These are phyloP conservation scores for Doryteuthis pealeii DNA, from an alignment of 1,140 invertebrate species.

Conservation along the genomic window DNA sequence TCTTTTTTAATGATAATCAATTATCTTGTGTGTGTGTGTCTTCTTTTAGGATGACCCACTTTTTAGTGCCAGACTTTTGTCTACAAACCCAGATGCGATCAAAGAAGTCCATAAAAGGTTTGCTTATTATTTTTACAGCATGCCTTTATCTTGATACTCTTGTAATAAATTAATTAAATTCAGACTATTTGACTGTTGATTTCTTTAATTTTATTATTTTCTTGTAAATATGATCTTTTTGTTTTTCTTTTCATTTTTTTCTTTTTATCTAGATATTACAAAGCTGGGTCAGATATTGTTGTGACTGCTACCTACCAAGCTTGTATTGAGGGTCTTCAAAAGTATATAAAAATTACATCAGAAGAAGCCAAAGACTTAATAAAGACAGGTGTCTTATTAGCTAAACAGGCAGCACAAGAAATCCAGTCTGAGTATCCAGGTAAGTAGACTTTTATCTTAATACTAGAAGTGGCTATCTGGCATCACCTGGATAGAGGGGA, in stretches of 20 bases:
- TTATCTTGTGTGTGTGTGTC: no score
- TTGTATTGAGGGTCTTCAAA: conserved; percentile 74
- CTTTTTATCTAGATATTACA: conserved; percentile 39
- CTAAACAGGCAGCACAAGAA: conserved; percentile 25
- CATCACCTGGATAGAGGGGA: no score
- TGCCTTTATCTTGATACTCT: no score
- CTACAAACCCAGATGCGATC: conserved; percentile 71
- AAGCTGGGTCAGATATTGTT: conserved; percentile 81
- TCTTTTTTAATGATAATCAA: no score
- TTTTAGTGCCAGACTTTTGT: conserved; percentile 79
- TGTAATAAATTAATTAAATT: no score
- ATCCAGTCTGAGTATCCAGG: conserved; percentile 21
- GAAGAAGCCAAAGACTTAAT: conserved; percentile 72
- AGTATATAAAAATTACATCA: conserved; percentile 69
- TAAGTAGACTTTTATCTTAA: conserved; percentile 7
- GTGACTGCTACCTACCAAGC: conserved; percentile 89
- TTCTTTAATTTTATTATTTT: no score
- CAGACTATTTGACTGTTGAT: no score
- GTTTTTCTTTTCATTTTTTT: no score
- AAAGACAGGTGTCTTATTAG: conserved; percentile 53
- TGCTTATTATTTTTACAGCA: conserved; percentile 10
- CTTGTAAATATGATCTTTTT: no score
- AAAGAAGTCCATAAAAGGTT: conserved; percentile 76
- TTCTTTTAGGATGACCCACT: conserved; percentile 65
- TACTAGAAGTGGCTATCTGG: no score